These are phyloP conservation scores for Scrobipalpa atriplicella DNA, from an alignment of 2,888 invertebrate species.

Conservation along the genomic window DNA sequence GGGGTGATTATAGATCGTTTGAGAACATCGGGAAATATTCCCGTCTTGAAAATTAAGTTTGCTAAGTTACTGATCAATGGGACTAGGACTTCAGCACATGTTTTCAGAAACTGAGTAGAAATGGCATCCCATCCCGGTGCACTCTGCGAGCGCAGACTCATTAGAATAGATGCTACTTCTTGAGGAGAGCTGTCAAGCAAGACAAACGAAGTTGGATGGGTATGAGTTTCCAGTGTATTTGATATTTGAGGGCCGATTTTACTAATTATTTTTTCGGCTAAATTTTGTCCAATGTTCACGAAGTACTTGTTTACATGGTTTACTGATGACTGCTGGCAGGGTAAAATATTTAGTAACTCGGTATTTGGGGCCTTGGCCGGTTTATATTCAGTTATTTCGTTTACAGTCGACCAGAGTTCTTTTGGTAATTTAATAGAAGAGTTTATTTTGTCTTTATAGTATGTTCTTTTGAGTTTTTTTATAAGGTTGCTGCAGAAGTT, in stretches of 20 bases:
- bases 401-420: background rate
- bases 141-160: background rate
- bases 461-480: no score
- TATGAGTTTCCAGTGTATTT: background rate
- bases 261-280: background rate
- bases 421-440: background rate
- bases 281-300: no score
- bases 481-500: no score
- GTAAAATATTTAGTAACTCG: background rate
- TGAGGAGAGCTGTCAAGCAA: slow-evolving; percentile 1
- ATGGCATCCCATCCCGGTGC: slow-evolving; percentile 1
- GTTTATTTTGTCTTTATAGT: slow-evolving; percentile 1
- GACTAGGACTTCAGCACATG: no score
- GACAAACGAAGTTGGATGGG: slow-evolving; percentile 4
- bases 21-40: background rate
- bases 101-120: background rate
- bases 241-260: background rate
- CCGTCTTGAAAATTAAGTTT: slow-evolving; percentile 37
- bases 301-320: slow-evolving; percentile 7
- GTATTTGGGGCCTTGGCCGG: slow-evolving; percentile 4
- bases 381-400: background rate
- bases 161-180: background rate
- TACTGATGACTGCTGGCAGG: background rate
- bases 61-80: no score
- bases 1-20: slow-evolving; percentile 4